Conservation (phyloP, 1,140 invertebrate genomes). For the Lasioglossum baleicum region DNA sequence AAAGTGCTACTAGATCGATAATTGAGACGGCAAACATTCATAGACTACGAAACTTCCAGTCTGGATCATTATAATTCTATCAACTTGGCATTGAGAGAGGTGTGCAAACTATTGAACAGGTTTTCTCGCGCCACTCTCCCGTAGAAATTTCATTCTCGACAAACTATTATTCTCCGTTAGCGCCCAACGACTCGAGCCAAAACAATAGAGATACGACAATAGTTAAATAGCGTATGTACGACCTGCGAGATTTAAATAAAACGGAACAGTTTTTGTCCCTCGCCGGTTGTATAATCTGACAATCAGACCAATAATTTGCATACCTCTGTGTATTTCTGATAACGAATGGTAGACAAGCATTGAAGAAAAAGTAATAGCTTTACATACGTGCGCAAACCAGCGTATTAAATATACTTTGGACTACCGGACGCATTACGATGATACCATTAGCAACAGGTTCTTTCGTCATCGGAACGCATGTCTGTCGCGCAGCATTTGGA, state of each 20-base stretch:
- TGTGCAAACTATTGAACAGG: background rate
- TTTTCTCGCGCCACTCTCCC: no score
- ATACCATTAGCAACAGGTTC: conserved; percentile 7
- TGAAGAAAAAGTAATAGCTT: conserved; percentile 13
- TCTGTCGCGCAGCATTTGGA: background rate
- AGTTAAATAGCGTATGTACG: no score
- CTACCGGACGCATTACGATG: conserved; percentile 12
- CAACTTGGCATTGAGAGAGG: background rate
- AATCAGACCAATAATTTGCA: background rate
- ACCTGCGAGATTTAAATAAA: no score
- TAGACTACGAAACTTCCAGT: conserved; percentile 14
- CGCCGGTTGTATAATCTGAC: no score
- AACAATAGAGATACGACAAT: no score
- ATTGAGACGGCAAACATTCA: conserved; percentile 22
- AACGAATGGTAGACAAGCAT: conserved; percentile 14
- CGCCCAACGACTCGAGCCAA: no score
- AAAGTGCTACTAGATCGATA: conserved; percentile 3
- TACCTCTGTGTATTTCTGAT: background rate
- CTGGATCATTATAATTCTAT: background rate
- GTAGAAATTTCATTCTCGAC: no score
- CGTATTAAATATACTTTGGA: conserved; percentile 7
- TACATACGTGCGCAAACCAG: conserved; percentile 18
- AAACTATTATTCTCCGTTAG: no score
- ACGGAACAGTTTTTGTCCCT: no score
- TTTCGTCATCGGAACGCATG: background rate